A percentile compares a stretch with the other conserved stretches of the same genome.
Evolutionary conservation across 2,797 vertebrate species (phyloP).

Genomic region (Phalanger gymnotis): DNA sequence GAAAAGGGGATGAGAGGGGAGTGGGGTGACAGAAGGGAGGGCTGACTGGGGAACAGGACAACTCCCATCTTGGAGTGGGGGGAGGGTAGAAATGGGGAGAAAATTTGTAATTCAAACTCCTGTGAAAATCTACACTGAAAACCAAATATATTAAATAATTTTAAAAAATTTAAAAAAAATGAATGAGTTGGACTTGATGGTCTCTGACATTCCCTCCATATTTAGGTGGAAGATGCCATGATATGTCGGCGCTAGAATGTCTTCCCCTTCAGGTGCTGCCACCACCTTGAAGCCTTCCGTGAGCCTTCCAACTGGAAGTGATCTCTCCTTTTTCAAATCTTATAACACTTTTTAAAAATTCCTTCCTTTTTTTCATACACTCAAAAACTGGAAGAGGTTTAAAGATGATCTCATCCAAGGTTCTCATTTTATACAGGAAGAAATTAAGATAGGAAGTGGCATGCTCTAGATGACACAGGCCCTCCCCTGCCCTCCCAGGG

Average conservation of each 20-base stretch:
- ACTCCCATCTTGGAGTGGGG: too few species aligned
- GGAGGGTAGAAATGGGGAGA: too few species aligned
- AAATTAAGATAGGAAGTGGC: background rate
- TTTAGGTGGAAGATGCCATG: background rate
- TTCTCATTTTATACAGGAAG: background rate
- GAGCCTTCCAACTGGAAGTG: background rate
- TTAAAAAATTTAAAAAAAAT: too few species aligned
- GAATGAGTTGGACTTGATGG: background rate
- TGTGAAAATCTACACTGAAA: too few species aligned
- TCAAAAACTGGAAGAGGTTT: background rate
- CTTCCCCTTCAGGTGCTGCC: background rate
- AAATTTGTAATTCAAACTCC: too few species aligned
- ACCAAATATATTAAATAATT: too few species aligned
- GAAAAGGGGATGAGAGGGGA: too few species aligned
- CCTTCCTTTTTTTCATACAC: too few species aligned
- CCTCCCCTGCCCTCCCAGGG: background rate
- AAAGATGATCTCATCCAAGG: background rate
- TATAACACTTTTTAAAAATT: background rate
- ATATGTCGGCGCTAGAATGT: background rate
- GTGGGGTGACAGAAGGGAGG: too few species aligned
- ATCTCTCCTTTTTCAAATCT: background rate
- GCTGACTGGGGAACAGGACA: too few species aligned
- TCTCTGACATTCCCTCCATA: background rate
- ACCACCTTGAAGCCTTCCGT: background rate
- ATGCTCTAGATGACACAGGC: background rate